Conservation (phyloP, 2,797 vertebrate genomes). For the Lophotriccus pileatus region DNA sequence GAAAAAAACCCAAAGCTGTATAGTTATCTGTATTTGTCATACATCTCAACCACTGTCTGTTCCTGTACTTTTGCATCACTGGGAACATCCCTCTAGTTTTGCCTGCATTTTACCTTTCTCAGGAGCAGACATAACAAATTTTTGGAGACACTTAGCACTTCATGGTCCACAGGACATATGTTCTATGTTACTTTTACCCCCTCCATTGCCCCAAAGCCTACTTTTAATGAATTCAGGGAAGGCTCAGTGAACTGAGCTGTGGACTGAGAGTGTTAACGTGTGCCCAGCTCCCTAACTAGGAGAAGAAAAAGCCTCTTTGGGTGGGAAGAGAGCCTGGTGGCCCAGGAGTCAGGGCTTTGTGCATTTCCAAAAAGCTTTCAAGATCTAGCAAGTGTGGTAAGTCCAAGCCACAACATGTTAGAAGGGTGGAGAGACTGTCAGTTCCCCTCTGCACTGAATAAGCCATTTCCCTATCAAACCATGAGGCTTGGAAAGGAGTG, state of each 20-base stretch:
- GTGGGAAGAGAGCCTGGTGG: neutral
- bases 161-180: rapidly evolving
- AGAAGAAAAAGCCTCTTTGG: neutral
- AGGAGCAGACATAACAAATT: neutral
- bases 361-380: neutral
- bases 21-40: neutral
- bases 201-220: neutral
- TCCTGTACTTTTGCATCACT: neutral
- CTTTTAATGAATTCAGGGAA: neutral
- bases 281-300: rapidly evolving
- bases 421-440: neutral
- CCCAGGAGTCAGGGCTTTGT: neutral
- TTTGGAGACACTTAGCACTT: neutral
- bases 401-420: neutral
- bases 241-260: neutral
- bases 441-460: rapidly evolving
- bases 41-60: neutral
- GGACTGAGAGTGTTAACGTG: neutral
- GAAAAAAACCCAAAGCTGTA: neutral
- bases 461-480: neutral
- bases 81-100: neutral
- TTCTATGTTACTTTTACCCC: neutral
- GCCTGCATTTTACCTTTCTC: neutral
- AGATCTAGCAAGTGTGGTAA: neutral
- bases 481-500: neutral